phyloP scores from a whole-genome alignment of 2,797 vertebrate genomes.

The Antennarius maculatus region DNA sequence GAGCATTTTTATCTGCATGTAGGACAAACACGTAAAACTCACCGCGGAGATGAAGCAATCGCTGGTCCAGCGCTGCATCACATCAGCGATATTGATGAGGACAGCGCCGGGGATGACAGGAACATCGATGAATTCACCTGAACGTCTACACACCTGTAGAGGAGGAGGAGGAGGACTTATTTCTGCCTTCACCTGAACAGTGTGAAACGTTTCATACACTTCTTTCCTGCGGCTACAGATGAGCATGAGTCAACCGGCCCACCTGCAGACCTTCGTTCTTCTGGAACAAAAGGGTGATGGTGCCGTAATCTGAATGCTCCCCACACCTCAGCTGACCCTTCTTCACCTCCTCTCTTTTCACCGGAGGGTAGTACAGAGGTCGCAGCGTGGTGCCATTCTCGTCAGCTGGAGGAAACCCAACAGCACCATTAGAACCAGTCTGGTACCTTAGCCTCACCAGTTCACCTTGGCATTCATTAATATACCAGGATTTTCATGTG shows the following conservation, averaged over 20 bases:
- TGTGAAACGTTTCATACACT: too few species aligned
- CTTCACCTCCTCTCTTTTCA: conserved; percentile 55
- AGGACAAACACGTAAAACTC: conserved; percentile 21
- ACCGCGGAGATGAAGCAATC: conserved; percentile 78
- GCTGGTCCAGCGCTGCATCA: conserved; percentile 84
- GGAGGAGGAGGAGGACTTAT: neutral
- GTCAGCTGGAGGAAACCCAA: conserved; percentile 50
- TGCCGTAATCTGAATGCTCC: conserved; percentile 83
- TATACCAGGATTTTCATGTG: too few species aligned
- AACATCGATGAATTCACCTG: conserved; percentile 52
- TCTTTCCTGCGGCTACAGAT: neutral
- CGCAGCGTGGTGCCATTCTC: conserved; percentile 72
- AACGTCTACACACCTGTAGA: conserved; percentile 62
- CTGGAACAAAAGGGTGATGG: conserved; percentile 81
- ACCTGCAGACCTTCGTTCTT: conserved; percentile 77
- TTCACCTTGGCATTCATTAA: too few species aligned
- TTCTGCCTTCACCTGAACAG: neutral
- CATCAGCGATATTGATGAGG: conserved; percentile 80
- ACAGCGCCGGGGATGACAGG: conserved; percentile 72
- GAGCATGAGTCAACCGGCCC: neutral
- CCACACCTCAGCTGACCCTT: conserved; percentile 80
- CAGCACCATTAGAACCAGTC: neutral
- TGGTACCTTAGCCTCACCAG: neutral
- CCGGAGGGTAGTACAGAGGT: conserved; percentile 77
- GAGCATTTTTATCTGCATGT: too few species aligned